Evolutionary conservation across 64 coral and sea anemone genomes (phyloP).

Genomic region (Platygyra sinensis): DNA sequence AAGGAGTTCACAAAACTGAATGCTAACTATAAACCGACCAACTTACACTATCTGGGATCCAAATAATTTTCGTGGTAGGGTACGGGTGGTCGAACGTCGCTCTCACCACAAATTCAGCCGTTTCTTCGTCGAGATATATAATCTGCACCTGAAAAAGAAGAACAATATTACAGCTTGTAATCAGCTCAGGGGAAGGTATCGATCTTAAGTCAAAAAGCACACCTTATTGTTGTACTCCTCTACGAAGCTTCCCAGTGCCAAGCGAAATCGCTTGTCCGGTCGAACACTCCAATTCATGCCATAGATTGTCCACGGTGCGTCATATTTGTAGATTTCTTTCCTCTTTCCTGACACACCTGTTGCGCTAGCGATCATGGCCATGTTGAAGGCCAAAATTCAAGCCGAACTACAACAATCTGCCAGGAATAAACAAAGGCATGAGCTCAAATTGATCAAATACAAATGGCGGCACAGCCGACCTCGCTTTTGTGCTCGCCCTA

Average conservation of each 20-base stretch:
- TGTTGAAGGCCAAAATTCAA: conserved; percentile 32
- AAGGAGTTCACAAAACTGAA: neutral
- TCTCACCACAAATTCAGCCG: conserved; percentile 83
- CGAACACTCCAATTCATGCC: conserved; percentile 98
- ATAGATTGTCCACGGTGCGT: conserved; percentile 98
- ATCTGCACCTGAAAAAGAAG: conserved; percentile 83
- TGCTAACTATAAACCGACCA: neutral
- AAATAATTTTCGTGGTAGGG: conserved; percentile 97
- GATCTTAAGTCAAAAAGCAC: neutral
- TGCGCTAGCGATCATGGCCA: conserved; percentile 77
- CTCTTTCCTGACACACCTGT: conserved; percentile 74
- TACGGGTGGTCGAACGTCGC: conserved; percentile 98
- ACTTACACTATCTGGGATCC: conserved; percentile 98
- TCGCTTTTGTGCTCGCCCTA: conserved; percentile 2
- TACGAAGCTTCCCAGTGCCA: conserved; percentile 96
- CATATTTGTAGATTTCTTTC: conserved; percentile 99
- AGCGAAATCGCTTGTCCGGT: conserved; percentile 95
- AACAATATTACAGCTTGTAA: neutral
- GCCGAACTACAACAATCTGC: neutral
- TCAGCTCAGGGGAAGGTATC: neutral
- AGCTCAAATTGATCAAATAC: neutral
- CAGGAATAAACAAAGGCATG: neutral
- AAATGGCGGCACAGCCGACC: neutral
- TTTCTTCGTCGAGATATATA: conserved; percentile 94
- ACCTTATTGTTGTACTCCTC: conserved; percentile 99